Base-by-base conservation (phyloP, 2,113 vertebrate genomes). In the Corythoichthys haematopterus region DNA sequence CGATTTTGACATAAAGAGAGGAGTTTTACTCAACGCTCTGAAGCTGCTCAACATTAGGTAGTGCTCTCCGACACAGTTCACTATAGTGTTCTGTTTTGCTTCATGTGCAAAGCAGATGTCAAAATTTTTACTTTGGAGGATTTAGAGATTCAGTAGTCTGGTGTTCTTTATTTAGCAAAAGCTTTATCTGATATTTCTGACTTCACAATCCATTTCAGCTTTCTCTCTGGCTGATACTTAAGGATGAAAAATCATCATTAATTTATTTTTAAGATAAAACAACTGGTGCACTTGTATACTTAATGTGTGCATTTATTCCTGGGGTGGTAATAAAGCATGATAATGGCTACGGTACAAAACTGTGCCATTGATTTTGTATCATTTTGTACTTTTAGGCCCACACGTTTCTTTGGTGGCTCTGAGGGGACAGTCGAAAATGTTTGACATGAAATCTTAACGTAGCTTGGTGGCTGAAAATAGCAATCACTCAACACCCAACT, bases 31-130 rank as follows among this genome's bases (percentile, higher is more conserved):
- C 72, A 96, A 98, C 79, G 93, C 96, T 16, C 80, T 99, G 76
- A 94, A 97, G 80, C 93, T 99, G 38, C 93, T 99, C 65, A 98
- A 98, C 82, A 96, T 98, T 88, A 93, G 95, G 97, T 99, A 89
- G 35, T 64, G 71, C 69, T 76, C 67, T 61, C 65, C 6, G 84
- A 72, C 74, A 75, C 15, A 15, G 7, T 33, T 45, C n/a, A 43
- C 10, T 12, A 43, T 6, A 62, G 2, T 3, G 58, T 15, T 11
- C 59, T 6, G 8, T 61, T 61, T 12, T 62, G 20, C 11, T 62
- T 62, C 40, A 3, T 33, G 15, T 37, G 13, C 35, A 37, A 60
- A 60, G 37, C 15, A 6, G 11, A 60, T 3, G n/a, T 60, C 37
- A 5, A 11, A 16, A 28, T 1, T 10, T 7, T 58, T 38, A 16